Evolutionary conservation across 2,113 vertebrate species (phyloP).

Genomic region (Camelus dromedarius): DNA sequence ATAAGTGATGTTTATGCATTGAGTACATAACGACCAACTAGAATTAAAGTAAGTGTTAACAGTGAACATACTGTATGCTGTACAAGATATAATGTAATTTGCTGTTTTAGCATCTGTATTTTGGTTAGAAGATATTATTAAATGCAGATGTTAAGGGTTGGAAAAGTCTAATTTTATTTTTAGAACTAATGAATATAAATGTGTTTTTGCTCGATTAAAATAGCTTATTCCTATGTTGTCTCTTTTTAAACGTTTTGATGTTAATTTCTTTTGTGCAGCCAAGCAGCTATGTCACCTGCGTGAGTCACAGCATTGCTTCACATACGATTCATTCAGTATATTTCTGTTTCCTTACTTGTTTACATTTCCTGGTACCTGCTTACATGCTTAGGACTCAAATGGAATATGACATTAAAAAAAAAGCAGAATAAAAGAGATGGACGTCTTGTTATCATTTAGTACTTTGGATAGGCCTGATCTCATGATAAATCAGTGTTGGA

Average conservation of each 20-base stretch:
- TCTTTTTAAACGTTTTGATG: conserved; percentile 74
- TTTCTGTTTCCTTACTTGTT: conserved; percentile 28
- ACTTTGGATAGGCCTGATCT: background rate
- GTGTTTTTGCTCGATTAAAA: conserved; percentile 89
- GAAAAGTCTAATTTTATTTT: conserved; percentile 90
- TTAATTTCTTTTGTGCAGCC: conserved; percentile 39
- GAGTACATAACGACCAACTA: conserved; percentile 87
- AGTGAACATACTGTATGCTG: conserved; percentile 86
- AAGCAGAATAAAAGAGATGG: background rate
- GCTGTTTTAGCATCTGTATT: conserved; percentile 89
- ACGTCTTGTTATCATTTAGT: background rate
- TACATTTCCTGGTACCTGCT: background rate
- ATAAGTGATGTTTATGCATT: conserved; percentile 85
- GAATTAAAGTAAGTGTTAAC: conserved; percentile 85
- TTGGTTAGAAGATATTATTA: conserved; percentile 89
- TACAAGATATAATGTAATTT: conserved; percentile 87
- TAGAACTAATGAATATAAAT: conserved; percentile 87
- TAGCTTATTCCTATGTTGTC: conserved; percentile 86
- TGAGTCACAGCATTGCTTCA: conserved; percentile 17
- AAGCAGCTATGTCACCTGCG: background rate
- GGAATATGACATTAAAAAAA: conserved; percentile 40
- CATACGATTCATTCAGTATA: background rate
- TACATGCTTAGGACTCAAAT: conserved; percentile 38
- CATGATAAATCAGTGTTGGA: background rate
- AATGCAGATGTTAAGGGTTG: conserved; percentile 90